These are phyloP conservation scores for Pharmacophagus antenor DNA, from an alignment of 2,888 invertebrate genomes.

Conservation along the genomic window DNA sequence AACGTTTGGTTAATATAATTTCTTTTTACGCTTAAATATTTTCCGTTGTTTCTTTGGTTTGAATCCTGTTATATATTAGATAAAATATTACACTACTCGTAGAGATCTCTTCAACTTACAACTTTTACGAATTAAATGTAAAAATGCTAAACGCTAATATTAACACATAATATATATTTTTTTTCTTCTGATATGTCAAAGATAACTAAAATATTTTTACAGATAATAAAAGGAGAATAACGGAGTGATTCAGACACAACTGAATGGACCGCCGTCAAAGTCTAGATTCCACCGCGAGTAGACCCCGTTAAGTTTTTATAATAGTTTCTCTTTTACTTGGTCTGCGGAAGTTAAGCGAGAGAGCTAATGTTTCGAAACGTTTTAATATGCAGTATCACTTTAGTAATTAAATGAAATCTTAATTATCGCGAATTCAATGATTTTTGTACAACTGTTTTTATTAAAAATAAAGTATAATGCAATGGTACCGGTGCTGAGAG, in stretches of 20 bases:
- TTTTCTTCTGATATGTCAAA: background rate
- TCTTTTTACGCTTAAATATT: constrained; percentile 47
- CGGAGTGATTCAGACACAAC: constrained; percentile 47
- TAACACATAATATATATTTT: too few relatives aligned
- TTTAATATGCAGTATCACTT: constrained; percentile 14
- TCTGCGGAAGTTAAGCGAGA: constrained; percentile 31
- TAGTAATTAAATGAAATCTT: background rate
- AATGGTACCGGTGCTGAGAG: too few relatives aligned
- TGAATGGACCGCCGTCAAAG: constrained; percentile 46
- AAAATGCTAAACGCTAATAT: too few relatives aligned
- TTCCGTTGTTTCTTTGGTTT: constrained; percentile 43
- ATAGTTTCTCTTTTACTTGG: constrained; percentile 61
- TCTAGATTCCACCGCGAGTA: constrained; percentile 58
- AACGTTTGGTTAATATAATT: constrained; percentile 57
- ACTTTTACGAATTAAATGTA: background rate
- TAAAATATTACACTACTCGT: background rate
- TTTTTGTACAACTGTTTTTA: background rate
- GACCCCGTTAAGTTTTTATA: constrained; percentile 62
- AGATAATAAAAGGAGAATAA: constrained; percentile 31
- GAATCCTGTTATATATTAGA: constrained; percentile 11
- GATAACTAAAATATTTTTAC: background rate
- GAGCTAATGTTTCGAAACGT: constrained; percentile 26
- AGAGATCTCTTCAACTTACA: background rate
- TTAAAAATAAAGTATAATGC: background rate
- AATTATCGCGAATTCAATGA: background rate